Evolutionary conservation across 1,140 invertebrate genomes (phyloP).

Genomic region (Cherax quadricarinatus): DNA sequence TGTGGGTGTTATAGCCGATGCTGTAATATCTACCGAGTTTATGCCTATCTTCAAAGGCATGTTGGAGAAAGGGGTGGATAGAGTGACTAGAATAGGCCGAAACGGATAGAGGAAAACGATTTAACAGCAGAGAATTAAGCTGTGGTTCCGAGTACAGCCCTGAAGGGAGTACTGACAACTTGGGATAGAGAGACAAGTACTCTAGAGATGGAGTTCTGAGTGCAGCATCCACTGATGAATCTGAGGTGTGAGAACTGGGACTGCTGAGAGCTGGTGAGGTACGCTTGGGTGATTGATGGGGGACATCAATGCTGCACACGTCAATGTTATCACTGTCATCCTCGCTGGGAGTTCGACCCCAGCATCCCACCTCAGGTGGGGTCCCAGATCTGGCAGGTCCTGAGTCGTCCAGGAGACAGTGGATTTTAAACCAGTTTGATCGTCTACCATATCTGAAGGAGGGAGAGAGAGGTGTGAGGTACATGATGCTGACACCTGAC

Average conservation of each 20-base stretch:
- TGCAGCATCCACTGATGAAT: conserved; percentile 10
- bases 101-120: neutral
- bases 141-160: neutral
- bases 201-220: neutral
- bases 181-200: conserved; percentile 12
- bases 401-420: conserved; percentile 37
- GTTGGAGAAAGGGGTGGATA: conserved; percentile 1
- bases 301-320: neutral
- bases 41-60: too few relatives aligned
- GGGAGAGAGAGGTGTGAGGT: too few relatives aligned
- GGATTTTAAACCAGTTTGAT: conserved; percentile 59
- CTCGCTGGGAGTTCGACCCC: neutral
- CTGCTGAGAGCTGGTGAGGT: conserved; percentile 15
- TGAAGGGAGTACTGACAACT: neutral
- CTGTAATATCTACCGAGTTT: neutral
- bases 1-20: neutral
- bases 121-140: neutral
- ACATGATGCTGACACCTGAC: neutral
- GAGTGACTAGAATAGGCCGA: neutral
- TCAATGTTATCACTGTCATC: neutral
- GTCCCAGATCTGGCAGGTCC: neutral
- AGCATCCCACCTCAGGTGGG: neutral
- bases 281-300: neutral
- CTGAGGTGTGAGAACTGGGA: conserved; percentile 33
- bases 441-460: conserved; percentile 37